Percentiles rank a stretch among this genome's conserved stretches.
Conservation (phyloP, 2,113 vertebrate genomes). For the Hipposideros armiger region DNA sequence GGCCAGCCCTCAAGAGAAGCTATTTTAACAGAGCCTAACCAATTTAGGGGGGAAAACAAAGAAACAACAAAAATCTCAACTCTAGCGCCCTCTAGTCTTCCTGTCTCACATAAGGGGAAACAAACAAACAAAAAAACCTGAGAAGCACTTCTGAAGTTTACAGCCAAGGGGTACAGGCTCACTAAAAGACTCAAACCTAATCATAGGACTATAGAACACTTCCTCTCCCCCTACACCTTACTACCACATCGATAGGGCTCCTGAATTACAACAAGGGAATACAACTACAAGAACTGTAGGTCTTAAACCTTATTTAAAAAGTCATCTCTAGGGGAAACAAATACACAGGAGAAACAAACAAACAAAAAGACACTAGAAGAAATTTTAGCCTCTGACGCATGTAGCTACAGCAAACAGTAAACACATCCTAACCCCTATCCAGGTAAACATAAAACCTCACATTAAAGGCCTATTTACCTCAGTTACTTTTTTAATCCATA, state of each 20-base stretch:
- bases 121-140: conserved; percentile 27
- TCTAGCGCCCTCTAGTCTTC: not conserved
- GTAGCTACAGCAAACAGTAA: conserved; percentile 4
- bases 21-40: not conserved
- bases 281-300: not conserved
- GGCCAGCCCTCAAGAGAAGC: not conserved
- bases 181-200: not conserved
- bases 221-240: not conserved
- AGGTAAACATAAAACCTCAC: conserved; percentile 44
- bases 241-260: not conserved
- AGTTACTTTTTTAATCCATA: not conserved
- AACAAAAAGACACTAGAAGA: conserved; percentile 19
- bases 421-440: not conserved
- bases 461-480: conserved; percentile 25
- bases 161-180: not conserved
- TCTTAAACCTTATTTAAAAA: conserved; percentile 49
- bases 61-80: not conserved
- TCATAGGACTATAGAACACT: not conserved
- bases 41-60: not conserved
- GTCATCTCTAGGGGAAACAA: not conserved
- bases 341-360: not conserved
- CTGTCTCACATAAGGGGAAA: not conserved
- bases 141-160: not conserved
- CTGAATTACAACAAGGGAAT: not conserved
- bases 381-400: conserved; percentile 6